Base-by-base conservation (phyloP, 2,113 vertebrate genomes). In the Thinocorus orbignyianus region DNA sequence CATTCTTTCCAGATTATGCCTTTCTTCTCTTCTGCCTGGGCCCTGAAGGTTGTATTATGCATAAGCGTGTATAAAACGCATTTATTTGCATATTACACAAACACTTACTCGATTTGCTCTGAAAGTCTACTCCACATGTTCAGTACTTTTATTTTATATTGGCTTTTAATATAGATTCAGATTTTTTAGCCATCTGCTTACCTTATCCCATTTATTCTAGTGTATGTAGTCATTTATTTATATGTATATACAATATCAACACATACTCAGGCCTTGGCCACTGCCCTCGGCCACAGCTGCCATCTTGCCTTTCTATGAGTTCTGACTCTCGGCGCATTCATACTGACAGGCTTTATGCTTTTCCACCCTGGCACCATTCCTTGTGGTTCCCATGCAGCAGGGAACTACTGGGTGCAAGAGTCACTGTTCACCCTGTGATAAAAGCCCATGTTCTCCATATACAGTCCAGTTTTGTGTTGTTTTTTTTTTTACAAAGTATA, bases 381-480 rank as follows among this genome's bases (percentile, higher is more conserved):
- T 37, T 30, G 81, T 6, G 16, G 20, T 16, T 49, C 26, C 61
- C 66, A 35, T 3, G 19, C 48, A 17, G 68, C 46, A 10, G 20
- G 37, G 44, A 16, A 68, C 41, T 35, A 10, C 44, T 17, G 20
- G 23, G 68, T 41, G 31, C 2, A 44, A 49, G 3, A 28, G 12
- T 31, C 74, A 28, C 73, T 61, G 41, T 60, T 55, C n/a, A 60
- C 17, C 25, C 58, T 15, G 30, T 3, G 33, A 33, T 33, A 10
- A 65, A 60, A 55, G 30, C 11, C 66, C 25, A 2, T 39, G 23
- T 31, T 62, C 71, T 68, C n/a, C 80, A 64, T 2, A n/a, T 6
- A 48, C 31, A 68, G 23, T 23, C 26, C n/a, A 10, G 1, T 1
- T 1, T n/a, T n/a, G n/a, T n/a, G n/a, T n/a, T n/a, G n/a, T n/a